Evolutionary conservation across 2,888 invertebrate species (phyloP), one percentile per base, ranked within the genome.

Genomic region (Alloscopus bannaensis): DNA sequence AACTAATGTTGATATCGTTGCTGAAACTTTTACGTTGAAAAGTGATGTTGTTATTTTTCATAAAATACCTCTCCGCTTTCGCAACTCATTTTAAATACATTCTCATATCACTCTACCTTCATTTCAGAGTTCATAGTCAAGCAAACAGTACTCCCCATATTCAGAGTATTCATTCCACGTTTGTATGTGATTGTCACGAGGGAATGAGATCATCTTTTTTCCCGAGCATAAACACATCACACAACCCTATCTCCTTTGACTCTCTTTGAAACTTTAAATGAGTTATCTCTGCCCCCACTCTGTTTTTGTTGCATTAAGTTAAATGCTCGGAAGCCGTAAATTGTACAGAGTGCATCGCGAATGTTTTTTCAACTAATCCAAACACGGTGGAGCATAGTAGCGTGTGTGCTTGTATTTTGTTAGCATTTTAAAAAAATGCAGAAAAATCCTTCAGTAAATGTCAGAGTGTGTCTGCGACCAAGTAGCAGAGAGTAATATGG

Each of bases 131-230:
- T n/a, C n/a, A n/a, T n/a, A n/a, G n/a, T n/a, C n/a, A n/a, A n/a
- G n/a, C n/a, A n/a, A n/a, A n/a, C n/a, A n/a, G n/a, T n/a, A n/a
- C n/a, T n/a, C n/a, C n/a, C n/a, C n/a, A n/a, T n/a, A n/a, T 6
- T 16, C 28, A 28, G 28, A 57, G 24, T 24, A 24, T 50, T 45
- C 52, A 40, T 28, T 42, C 40, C 57, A 42, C 18, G 52, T 42
- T 28, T 72, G 36, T 72, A 40, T 20, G 28, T 52, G 73, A 73
- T 73, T 45, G 73, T 73, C 73, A 55, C 73, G 45, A 73, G 73
- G 73, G 73, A 73, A 73, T 73, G 73, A 31, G 73, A 55, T 65
- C 73, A 73, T 65, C 24, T 73, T 73, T 73, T 73, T 73, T 73
- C 73, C 73, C 73, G 55, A 55, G 65, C 65, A 3, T 6, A 47